Percentiles rank a stretch among this genome's conserved stretches.
phyloP scores from a whole-genome alignment of 2,797 vertebrate species.

The Trichosurus vulpecula region DNA sequence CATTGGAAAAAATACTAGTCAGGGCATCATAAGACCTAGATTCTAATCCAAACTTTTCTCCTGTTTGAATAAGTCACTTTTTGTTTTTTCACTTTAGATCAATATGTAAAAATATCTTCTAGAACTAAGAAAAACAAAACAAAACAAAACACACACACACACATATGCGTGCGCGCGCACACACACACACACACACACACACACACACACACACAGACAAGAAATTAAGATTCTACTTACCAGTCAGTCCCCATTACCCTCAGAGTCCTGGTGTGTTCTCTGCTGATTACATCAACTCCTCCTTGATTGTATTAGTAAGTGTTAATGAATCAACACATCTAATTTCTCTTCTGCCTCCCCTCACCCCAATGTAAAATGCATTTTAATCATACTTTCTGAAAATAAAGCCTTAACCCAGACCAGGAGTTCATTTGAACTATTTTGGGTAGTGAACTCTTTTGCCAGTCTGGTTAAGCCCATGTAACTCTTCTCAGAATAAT shows the following conservation, averaged over 20 bases:
- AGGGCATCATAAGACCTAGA: background rate
- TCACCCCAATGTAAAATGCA: background rate
- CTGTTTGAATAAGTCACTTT: background rate
- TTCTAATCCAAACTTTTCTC: background rate
- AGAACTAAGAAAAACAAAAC: background rate
- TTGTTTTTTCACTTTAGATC: background rate
- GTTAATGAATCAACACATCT: background rate
- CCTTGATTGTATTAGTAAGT: background rate
- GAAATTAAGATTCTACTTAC: background rate
- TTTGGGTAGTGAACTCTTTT: background rate
- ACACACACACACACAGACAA: too few relatives aligned
- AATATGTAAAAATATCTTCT: background rate
- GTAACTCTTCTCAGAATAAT: background rate
- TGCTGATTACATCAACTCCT: background rate
- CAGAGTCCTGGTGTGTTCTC: background rate
- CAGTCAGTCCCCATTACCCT: background rate
- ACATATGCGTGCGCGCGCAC: too few relatives aligned
- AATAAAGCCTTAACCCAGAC: background rate
- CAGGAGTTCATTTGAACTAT: background rate
- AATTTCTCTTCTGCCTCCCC: background rate
- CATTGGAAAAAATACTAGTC: background rate
- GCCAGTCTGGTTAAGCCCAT: background rate
- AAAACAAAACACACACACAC: background rate
- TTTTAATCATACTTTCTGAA: background rate
- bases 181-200: too few relatives aligned